Evolutionary conservation across 2,113 vertebrate genomes (phyloP), one percentile per base, ranked within the genome.

Genomic region (Ictalurus furcatus): DNA sequence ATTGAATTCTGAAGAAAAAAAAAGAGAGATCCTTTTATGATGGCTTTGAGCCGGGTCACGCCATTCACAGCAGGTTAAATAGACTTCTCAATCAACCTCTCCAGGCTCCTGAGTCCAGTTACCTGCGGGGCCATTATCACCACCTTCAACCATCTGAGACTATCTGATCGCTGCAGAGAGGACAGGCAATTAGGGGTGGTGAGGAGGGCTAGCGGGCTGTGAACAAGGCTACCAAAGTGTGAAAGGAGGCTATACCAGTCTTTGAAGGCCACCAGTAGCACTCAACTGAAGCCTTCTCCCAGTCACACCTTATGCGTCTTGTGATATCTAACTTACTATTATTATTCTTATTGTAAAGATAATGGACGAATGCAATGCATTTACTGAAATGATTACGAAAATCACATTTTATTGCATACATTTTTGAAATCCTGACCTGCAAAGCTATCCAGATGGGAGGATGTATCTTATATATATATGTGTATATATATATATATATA

Each of bases 41-140:
- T 96, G 95, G 94, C 91, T 94, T 94, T 93, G 94, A 93, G 94
- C 94, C 93, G 93, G 94, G 94, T 95, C 96, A 94, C 90, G 94
- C 93, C 94, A 95, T 96, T 94, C 94, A 92, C 94, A 94, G 94
- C 92, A 88, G 96, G 95, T 95, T 97, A 95, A 96, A 96, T 95
- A 95, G 94, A 96, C 94, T 94, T 96, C 95, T 96, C 94, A 93
- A 94, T 96, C 95, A 92, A 94, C 94, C 95, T 93, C 92, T 93
- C 92, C 92, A 94, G 92, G 93, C 94, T 90, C 89, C 92, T 92
- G 90, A 85, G 91, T 92, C 93, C 93, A 88, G 90, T 65, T 90
- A 92, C 90, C 90, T 92, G 90, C 90, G 91, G 89, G 89, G 52
- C 94, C 92, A 95, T 95, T 95, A 95, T 94, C 92, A 90, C 93